Evolutionary conservation across 2,113 vertebrate genomes (phyloP), one percentile per base, ranked within the genome.

Genomic region (Acanthisitta chloris): DNA sequence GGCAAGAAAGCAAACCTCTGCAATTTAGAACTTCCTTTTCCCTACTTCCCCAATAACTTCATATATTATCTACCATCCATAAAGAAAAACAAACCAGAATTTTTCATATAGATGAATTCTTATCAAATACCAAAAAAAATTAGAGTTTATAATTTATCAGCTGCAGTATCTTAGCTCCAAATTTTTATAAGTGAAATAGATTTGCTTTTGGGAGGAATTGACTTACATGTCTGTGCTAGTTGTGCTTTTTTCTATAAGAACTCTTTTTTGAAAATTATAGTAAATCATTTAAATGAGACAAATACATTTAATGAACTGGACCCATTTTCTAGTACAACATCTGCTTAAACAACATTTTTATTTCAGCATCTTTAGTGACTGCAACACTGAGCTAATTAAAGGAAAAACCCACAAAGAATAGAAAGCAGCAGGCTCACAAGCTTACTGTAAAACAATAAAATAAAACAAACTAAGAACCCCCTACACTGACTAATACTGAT

Each of bases 321-420:
- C 42, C 7, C 18, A 85, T 88, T 91, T 95, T 69, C 80, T 88
- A 24, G 54, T 61, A 70, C 26, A 77, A 73, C 62, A 87, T 96
- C 84, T 91, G 88, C 48, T 76, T 81, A 74, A 43, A n/a, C 18
- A 90, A 69, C 0, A 0, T n/a, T 94, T 88, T 92, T 49, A 78
- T 80, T 82, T 77, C 43, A 69, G 34, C 73, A 61, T 19, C 33
- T 83, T 88, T n/a, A 92, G 71, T 78, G 74, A 43, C 65, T 91
- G 24, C 29, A 92, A 71, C 66, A 91, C 69, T 87, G 88, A 86
- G 65, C 65, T 89, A 92, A 88, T 92, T 96, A 77, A 91, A 96
- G 67, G 51, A 26, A 59, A 82, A 81, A 20, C 2, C 18, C 19
- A 84, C 54, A 71, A 83, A 76, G 36, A 91, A 61, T 45, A 82